Base-by-base conservation (phyloP, 2,113 vertebrate species). In the Oryzias woworae region DNA sequence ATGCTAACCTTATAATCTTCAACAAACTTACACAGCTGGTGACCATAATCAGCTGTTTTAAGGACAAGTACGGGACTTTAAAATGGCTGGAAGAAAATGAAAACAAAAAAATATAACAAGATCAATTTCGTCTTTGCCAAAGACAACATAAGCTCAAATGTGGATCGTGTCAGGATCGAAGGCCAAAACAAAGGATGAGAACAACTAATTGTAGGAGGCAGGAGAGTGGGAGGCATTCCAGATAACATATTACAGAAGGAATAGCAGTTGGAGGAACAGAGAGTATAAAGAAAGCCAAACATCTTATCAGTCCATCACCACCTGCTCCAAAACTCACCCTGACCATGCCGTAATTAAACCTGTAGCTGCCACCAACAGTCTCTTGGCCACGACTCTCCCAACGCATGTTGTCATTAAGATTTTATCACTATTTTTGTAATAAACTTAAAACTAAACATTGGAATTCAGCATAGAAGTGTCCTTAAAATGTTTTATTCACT, bases 311-410 rank as follows among this genome's bases (percentile, higher is more conserved):
- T 62, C 45, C 56, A 47, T 58, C 64, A 5, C 63, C 74, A 76
- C 74, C 80, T 68, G 77, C 73, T 45, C 51, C 8, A 8, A 41
- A 49, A n/a, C 45, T 44, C 18, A 3, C 22, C 54, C 49, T 16
- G 16, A 66, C 54, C 4, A 0, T 61, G 52, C 31, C 7, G 14
- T 66, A 72, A 16, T 45, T 24, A 10, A 56, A 72, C 66, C 72
- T 44, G 18, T 72, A 72, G 49, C 53, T 66, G 73, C 80, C 78
- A 74, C 56, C 54, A 64, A 69, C 83, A 65, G 72, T 64, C 61
- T 69, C 74, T 51, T 58, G 66, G 44, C 74, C 45, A 7, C 16
- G 55, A 77, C 42, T 67, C 17, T 53, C 63, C 28, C 48, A 72
- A 66, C 47, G 14, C 64, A 71, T 68, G 78, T 58, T 74, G 66